These are phyloP conservation scores for Hydrozoanthus tunicans DNA, from an alignment of 64 coral and sea anemone species.

Conservation along the genomic window DNA sequence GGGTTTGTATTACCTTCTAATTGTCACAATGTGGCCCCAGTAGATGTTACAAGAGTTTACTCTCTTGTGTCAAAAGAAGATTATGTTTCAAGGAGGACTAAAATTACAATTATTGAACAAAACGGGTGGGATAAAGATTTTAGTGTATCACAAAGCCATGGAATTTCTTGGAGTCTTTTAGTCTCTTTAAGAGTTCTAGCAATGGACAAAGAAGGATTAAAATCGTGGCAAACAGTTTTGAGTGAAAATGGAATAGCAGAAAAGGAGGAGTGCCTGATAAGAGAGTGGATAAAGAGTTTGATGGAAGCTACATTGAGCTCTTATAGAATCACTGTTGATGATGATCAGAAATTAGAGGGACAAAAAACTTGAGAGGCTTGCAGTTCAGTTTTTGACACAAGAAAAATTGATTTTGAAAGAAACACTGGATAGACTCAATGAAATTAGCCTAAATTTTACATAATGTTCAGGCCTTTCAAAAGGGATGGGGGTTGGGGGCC, in stretches of 20 bases:
- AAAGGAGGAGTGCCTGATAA: conserved; percentile 33
- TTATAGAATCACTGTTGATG: conserved; percentile 29
- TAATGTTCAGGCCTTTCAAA: neutral
- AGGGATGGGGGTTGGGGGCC: too few species aligned
- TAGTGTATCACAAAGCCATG: conserved; percentile 49
- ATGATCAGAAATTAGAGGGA: neutral
- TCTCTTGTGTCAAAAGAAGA: conserved; percentile 30
- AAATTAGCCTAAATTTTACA: neutral
- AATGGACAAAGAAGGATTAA: conserved; percentile 52
- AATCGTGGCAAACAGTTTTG: conserved; percentile 48
- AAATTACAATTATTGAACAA: conserved; percentile 51
- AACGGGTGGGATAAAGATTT: conserved; percentile 72
- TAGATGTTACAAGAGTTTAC: conserved; percentile 40
- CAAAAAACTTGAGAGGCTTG: neutral
- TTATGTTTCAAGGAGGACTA: conserved; percentile 23
- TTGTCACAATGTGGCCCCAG: conserved; percentile 56
- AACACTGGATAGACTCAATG: neutral
- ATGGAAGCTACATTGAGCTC: conserved; percentile 14
- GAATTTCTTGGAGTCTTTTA: conserved; percentile 75
- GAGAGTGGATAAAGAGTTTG: conserved; percentile 56
- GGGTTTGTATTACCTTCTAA: conserved; percentile 92
- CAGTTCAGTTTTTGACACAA: neutral
- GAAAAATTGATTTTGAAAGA: conserved; percentile 35
- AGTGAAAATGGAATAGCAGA: conserved; percentile 29
- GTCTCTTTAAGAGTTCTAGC: conserved; percentile 70